phyloP scores from a whole-genome alignment of 1,140 invertebrate species.

The Cyrtorhinus lividipennis region DNA sequence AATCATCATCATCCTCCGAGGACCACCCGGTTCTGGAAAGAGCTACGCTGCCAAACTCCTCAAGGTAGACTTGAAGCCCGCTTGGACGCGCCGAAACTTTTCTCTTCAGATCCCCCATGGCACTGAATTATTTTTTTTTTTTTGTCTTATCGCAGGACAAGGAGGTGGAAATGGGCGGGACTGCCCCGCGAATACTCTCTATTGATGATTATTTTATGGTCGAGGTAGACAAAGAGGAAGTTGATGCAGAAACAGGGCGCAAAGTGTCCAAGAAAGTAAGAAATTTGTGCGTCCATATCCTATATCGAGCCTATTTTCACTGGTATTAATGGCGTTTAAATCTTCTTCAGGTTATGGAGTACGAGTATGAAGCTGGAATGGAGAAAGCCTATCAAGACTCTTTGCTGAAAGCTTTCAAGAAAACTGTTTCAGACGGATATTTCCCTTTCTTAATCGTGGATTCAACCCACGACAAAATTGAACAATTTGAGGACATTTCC shows the following conservation, averaged over 20 bases:
- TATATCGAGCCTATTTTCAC: neutral
- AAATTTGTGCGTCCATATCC: neutral
- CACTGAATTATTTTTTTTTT: too few species aligned
- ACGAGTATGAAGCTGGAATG: slow-evolving; percentile 77
- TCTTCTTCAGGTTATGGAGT: slow-evolving; percentile 60
- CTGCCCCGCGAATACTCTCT: slow-evolving; percentile 74
- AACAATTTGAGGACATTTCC: slow-evolving; percentile 75
- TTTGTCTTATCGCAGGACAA: slow-evolving; percentile 41
- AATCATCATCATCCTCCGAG: slow-evolving; percentile 78
- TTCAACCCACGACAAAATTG: slow-evolving; percentile 66
- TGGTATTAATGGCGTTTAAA: neutral
- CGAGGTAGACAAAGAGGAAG: slow-evolving; percentile 67
- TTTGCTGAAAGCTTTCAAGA: slow-evolving; percentile 79
- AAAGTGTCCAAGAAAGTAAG: slow-evolving; percentile 46
- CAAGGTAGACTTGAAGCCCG: slow-evolving; percentile 53
- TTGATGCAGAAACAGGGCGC: slow-evolving; percentile 63
- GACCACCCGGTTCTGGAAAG: slow-evolving; percentile 80
- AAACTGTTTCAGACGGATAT: slow-evolving; percentile 78
- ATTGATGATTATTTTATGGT: slow-evolving; percentile 93
- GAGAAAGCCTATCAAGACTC: slow-evolving; percentile 68
- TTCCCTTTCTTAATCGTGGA: slow-evolving; percentile 89
- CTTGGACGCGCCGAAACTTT: slow-evolving; percentile 11
- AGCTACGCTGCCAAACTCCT: slow-evolving; percentile 74
- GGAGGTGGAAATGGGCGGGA: slow-evolving; percentile 57
- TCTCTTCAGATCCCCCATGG: too few species aligned